phyloP scores from a whole-genome alignment of 2,888 invertebrate species.

The Leptinotarsa juncta region DNA sequence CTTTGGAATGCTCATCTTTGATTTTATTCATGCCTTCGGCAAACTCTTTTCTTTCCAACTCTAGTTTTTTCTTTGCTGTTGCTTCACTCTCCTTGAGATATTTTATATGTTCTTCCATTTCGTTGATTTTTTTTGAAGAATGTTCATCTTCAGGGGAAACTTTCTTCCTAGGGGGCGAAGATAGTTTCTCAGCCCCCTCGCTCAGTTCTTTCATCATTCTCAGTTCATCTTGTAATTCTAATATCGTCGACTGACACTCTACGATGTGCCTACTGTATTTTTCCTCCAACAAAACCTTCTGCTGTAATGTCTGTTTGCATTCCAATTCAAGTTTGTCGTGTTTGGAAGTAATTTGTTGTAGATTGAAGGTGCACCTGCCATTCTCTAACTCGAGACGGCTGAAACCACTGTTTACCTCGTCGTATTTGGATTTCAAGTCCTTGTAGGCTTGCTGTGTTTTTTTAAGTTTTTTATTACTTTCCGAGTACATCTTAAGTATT shows the following conservation, averaged over 20 bases:
- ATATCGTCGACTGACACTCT: constrained; percentile 49
- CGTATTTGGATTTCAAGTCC: constrained; percentile 44
- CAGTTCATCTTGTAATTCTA: constrained; percentile 43
- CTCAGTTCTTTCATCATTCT: constrained; percentile 35
- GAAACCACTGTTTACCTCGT: constrained; percentile 35
- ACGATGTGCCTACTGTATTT: constrained; percentile 47
- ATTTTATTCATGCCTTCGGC: constrained; percentile 19
- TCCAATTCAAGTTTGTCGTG: constrained; percentile 39
- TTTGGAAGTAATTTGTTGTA: constrained; percentile 42
- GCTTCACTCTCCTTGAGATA: constrained; percentile 37
- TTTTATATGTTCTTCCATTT: constrained; percentile 38
- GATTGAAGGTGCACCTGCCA: constrained; percentile 42
- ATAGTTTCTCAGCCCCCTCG: constrained; percentile 14
- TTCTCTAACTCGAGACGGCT: constrained; percentile 47
- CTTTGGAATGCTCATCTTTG: constrained; percentile 28
- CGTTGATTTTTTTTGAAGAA: constrained; percentile 27
- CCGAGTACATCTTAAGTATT: constrained; percentile 48
- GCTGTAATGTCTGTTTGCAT: constrained; percentile 35
- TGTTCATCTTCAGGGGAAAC: background rate
- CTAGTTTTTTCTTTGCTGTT: constrained; percentile 32
- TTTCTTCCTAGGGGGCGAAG: constrained; percentile 31
- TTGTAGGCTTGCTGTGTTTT: constrained; percentile 44
- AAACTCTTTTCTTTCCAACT: constrained; percentile 34
- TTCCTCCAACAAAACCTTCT: constrained; percentile 41
- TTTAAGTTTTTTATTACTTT: constrained; percentile 46